Evolutionary conservation across 2,797 vertebrate species (phyloP).

Genomic region (Rhodeus uyekii): DNA sequence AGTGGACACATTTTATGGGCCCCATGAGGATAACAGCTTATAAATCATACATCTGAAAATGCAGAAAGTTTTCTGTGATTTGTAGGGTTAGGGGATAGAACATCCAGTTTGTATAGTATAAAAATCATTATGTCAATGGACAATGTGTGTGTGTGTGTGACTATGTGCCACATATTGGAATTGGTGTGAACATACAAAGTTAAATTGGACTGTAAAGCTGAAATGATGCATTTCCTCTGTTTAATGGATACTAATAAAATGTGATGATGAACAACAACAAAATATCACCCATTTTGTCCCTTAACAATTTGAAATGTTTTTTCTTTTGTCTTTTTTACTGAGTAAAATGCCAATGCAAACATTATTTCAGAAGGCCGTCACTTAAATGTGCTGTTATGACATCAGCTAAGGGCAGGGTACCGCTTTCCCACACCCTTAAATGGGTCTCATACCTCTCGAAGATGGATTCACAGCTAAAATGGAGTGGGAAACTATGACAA

Average conservation of each 20-base stretch:
- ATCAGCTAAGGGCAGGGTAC: slow-evolving; percentile 25
- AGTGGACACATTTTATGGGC: too few species aligned
- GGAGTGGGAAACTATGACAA: slow-evolving; percentile 15
- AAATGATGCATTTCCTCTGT: neutral
- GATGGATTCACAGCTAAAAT: slow-evolving; percentile 18
- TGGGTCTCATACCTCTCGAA: neutral
- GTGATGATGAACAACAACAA: neutral
- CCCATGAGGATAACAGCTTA: too few species aligned
- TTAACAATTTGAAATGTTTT: slow-evolving; percentile 18
- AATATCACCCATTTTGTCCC: too few species aligned
- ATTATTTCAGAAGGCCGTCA: slow-evolving; percentile 34
- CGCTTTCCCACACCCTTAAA: slow-evolving; percentile 44
- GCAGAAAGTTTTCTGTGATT: too few species aligned
- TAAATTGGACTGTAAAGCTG: neutral
- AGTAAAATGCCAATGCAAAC: slow-evolving; percentile 27
- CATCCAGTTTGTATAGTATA: too few species aligned
- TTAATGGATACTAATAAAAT: neutral
- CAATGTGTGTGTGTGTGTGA: too few species aligned
- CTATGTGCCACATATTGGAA: too few species aligned
- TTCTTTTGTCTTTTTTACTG: neutral
- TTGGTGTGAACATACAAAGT: neutral
- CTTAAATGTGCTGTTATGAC: slow-evolving; percentile 22
- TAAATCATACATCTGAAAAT: too few species aligned
- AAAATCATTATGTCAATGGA: too few species aligned
- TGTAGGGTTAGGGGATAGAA: too few species aligned